Base-by-base conservation (phyloP, 2,113 vertebrate species). In the Nothobranchius kuhntae region DNA sequence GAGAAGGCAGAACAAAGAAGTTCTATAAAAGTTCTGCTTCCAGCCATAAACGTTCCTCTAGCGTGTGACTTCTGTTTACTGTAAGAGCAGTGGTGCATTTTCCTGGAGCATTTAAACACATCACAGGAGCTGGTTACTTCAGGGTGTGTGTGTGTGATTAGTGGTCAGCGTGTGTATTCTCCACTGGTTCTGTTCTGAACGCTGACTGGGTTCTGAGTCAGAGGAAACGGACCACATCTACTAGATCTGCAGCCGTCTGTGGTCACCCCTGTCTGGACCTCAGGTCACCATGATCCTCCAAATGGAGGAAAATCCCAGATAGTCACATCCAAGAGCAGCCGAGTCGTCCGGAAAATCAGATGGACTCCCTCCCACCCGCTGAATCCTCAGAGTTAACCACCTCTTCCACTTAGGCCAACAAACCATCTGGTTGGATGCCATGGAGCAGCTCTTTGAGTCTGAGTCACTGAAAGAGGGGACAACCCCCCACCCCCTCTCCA, bases 21-120 rank as follows among this genome's bases (percentile, higher is more conserved):
- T 77, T 85, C 53, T 65, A 46, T 67, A 81, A 89, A 84, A 60
- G 38, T 15, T 8, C 42, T 40, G 79, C 46, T 73, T 82, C 67
- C 75, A 80, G 77, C 78, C 68, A 65, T 80, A 58, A 82, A 76
- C 26, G 13, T 56, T 40, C 57, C 68, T 79, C 57, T 61, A 70
- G 58, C 73, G 64, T 70, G 82, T 81, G 69, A 80, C 63, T 63
- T 11, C 15, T 67, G 26, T 65, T 87, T 83, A 85, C 82, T 36
- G 77, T 80, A 85, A 85, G 71, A 83, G 69, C 53, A 63, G 17
- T 70, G 74, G 30, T 4, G 70, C 36, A 84, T 85, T 89, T 90
- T 82, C 74, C 86, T 69, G 89, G 74, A 78, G 91, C 89, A 81
- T 73, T 78, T 72, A 68, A 61, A 74, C 51, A 87, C 88, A 78